Evolutionary conservation across 2,888 invertebrate species (phyloP), one percentile per base, ranked within the genome.

Genomic region (Maniola hyperantus): DNA sequence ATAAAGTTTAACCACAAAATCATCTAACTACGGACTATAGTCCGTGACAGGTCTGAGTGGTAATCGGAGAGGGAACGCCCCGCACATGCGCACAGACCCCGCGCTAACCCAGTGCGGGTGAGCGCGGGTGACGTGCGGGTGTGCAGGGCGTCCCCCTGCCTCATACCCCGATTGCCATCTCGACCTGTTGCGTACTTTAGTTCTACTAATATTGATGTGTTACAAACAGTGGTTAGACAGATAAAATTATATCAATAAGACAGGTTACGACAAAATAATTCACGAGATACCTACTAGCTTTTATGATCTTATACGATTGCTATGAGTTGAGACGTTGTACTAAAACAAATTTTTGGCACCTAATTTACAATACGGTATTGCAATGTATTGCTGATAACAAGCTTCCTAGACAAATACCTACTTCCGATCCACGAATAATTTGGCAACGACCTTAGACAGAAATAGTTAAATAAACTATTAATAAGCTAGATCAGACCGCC

Each of bases 371-470:
- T 13, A 48, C 8, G 34, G 15, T 34, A 15, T 13, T 39, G 13
- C 50, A 50, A 39, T 36, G 36, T 61, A 34, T 51, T 36, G 18
- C 36, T 39, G 50, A 61, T 50, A 20, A 61, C 50, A 39, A 34
- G 53, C 62, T 60, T 70, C 63, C 36, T 63, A 20, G 60, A 61
- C 67, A 60, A 39, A 66, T 66, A 64, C 60, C 60, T 75, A 83
- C 85, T 88, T 89, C 89, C 89, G 87, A 85, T 79, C 74, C 77
- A 79, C 74, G 79, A 83, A 90, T 86, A 85, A 80, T 87, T 89
- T 90, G 89, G 89, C 89, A 85, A 77, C 78, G 77, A 72, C 76
- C 71, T 73, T 75, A 79, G 79, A 73, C 77, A 69, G 76, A 80
- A 84, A 88, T 85, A 83, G 68, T 79, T 58, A 68, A 50, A 46